Evolutionary conservation across 2,113 vertebrate species (phyloP), one percentile per base, ranked within the genome.

Genomic region (Ptilorrhoa leucosticta): DNA sequence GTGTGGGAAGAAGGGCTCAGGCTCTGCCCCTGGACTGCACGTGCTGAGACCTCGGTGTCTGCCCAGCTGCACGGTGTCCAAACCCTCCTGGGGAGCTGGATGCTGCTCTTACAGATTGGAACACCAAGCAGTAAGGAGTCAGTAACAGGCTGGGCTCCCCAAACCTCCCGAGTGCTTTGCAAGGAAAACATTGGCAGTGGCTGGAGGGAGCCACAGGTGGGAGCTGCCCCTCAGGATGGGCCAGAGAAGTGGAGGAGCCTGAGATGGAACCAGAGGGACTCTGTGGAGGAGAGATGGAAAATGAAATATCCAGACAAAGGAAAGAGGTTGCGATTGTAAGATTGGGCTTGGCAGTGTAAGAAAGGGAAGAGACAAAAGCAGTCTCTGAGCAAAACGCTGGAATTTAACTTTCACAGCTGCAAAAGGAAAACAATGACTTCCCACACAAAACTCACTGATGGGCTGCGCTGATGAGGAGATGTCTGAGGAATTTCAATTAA

Each of bases 401-500:
- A 89, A 93, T 85, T 84, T 79, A 94, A 96, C 87, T 89, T 97
- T 65, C 78, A 37, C 94, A 96, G 94, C 94, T 96, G 95, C 87
- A 30, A 54, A 75, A 81, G 72, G 91, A 87, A 96, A 95, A 92
- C 94, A 93, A 94, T 94, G 1, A 5, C 82, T 89, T 95, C 96
- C 95, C 93, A 78, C 95, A 83, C 94, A 81, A 64, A 95, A 91
- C 63, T 76, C 88, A 64, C 54, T 82, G 91, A 89, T 81, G 91
- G 93, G 93, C 83, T 89, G 91, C 1, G 14, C 61, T 87, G 89
- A 89, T 63, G 91, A 95, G 90, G 37, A 76, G 93, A 88, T 93
- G 95, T 84, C 94, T 82, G 81, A 96, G 87, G 91, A 95, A 97
- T 95, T 95, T 89, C 96, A 96, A 89, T 97, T 92, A 94, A 90